Base-by-base conservation (phyloP, 2,113 vertebrate species). In the Paracanthobrama guichenoti region DNA sequence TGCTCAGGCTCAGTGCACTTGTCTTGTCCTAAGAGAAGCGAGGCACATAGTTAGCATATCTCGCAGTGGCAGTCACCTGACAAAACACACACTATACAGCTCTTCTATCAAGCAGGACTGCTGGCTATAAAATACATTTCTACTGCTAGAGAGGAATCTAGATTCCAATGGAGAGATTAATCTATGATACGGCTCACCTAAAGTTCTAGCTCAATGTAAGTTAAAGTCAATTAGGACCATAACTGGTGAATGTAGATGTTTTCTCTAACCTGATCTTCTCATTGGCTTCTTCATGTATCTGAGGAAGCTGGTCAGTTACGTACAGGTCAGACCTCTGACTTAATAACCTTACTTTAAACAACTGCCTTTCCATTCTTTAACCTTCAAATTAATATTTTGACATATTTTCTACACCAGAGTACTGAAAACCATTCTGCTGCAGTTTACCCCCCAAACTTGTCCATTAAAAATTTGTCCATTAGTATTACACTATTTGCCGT, bases 1-100 rank as follows among this genome's bases (percentile, higher is more conserved):
- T 99, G 95, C 98, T 99, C 92, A 99, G 95, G 94, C 98, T 99
- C 93, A 99, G 96, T 92, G 98, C 98, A 62, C 98, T 99, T 92
- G 98, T 99, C 97, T 99, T 99, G 98, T 99, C 98, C 98, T 99
- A 96, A 94, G 95, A 96, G 92, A 97, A 96, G 97, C 84, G 93
- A 96, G 96, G 90, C 95, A 89, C 4, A 84, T 0, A 22, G 91
- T 99, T 96, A 96, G 96, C 86, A 90, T 85, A 84, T 85, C 87
- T 89, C 86, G 59, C 87, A 89, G 86, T 91, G 92, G 91, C 89
- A 91, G 62, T 67, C 87, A 84, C 53, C 31, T 86, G 86, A 84
- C 86, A 94, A 86, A 94, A 89, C 90, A 93, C 53, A 81, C 31
- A 64, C 24, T 59, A 4, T 10, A 81, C 24, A 64, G 55, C 80